phyloP scores from a whole-genome alignment of 2,113 vertebrate species.

The Sylvietta virens region DNA sequence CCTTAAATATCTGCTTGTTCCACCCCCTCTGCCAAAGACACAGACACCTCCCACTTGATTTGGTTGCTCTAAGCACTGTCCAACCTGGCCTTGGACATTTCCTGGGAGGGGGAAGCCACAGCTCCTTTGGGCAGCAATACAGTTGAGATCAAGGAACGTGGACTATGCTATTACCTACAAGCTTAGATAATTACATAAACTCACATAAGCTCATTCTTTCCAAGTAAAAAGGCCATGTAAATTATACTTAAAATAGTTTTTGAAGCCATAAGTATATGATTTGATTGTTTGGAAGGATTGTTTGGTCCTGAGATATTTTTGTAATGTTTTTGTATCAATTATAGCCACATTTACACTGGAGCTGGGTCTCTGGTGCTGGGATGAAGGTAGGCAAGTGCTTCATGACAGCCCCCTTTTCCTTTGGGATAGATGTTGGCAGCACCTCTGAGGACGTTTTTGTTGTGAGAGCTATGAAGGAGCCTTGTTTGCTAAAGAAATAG shows the following conservation, averaged over 20 bases:
- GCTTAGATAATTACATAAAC: background rate
- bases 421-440: background rate
- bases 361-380: background rate
- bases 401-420: fast-evolving
- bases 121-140: background rate
- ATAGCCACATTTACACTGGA: fast-evolving
- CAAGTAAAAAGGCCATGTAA: background rate
- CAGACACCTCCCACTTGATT: fast-evolving
- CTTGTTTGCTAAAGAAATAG: background rate
- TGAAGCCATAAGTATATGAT: background rate
- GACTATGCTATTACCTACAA: fast-evolving
- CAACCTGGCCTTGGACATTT: background rate
- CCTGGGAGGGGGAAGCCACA: background rate
- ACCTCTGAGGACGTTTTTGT: background rate
- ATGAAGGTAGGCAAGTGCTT: background rate
- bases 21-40: background rate
- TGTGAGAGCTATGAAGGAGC: background rate
- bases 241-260: background rate
- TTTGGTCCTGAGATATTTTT: background rate
- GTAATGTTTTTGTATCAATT: background rate
- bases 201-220: background rate
- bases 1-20: background rate
- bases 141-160: background rate
- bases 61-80: background rate
- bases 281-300: background rate